Conservation (phyloP, 2,797 vertebrate genomes). For the Lagocephalus sceleratus region DNA sequence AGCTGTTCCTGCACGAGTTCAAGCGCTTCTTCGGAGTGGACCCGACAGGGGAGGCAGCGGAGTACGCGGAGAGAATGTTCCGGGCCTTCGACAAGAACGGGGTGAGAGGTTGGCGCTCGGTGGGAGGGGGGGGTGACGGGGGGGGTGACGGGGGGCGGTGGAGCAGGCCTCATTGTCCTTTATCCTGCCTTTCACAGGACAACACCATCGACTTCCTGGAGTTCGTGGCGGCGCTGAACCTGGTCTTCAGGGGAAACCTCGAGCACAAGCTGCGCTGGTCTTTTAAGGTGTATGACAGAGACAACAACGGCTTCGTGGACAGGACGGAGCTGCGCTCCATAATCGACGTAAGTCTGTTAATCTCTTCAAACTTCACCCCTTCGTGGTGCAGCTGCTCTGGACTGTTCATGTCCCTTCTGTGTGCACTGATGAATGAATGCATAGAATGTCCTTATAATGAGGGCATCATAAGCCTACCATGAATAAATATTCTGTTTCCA, state of each 20-base stretch:
- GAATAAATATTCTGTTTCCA: too few relatives aligned
- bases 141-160: too few relatives aligned
- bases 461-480: too few relatives aligned
- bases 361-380: background rate
- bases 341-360: conserved; percentile 64
- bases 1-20: conserved; percentile 75
- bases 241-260: conserved; percentile 71
- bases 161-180: conserved; percentile 2
- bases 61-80: conserved; percentile 76
- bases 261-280: conserved; percentile 76
- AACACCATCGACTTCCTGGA: conserved; percentile 75
- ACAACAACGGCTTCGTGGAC: conserved; percentile 71
- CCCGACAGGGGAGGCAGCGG: conserved; percentile 67
- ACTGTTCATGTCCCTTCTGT: background rate
- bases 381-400: too few relatives aligned
- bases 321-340: conserved; percentile 67
- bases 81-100: conserved; percentile 77
- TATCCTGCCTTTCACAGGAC: conserved; percentile 55
- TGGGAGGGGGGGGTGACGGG: background rate
- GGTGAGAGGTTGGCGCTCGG: conserved; percentile 54
- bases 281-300: conserved; percentile 76
- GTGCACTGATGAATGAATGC: too few relatives aligned
- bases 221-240: conserved; percentile 75
- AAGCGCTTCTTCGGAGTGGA: conserved; percentile 77
- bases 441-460: too few relatives aligned